Evolutionary conservation across 2,888 invertebrate genomes (phyloP), one percentile per base, ranked within the genome.

Genomic region (Chromoteleia sp.): DNA sequence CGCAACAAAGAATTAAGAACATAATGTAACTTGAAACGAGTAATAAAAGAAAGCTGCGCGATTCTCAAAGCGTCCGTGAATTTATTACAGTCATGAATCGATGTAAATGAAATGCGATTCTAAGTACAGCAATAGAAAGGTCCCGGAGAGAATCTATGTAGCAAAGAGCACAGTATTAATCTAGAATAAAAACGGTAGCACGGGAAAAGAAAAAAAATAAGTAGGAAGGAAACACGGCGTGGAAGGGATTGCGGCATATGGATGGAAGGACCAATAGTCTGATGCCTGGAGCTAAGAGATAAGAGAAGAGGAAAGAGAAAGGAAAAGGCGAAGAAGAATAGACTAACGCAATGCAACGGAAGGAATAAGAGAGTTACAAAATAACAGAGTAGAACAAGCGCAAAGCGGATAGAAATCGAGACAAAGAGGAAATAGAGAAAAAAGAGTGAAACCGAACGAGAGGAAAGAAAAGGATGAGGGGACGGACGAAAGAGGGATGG

Each of bases 221-320:
- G 65, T 30, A 50, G 39, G 52, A 74, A 77, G 71, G 50, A 83
- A 73, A 65, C 19, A 76, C 50, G 61, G 68, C 56, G 70, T 48
- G 70, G 80, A 84, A 84, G 85, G 84, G 83, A 86, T 86, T 82
- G 84, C 81, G 84, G 84, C 82, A 83, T 86, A 84, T 67, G 80
- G 81, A 82, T 65, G 59, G 70, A 68, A 83, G 77, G 84, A 50
- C 75, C 48, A 56, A 43, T 65, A 33, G 71, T 67, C 41, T n/a
- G 30, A 68, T 29, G 61, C 67, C 52, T 50, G 30, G 58, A 56
- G 52, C 54, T 30, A 36, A 25, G 54, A 63, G 56, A 70, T 71
- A 68, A 48, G 41, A 30, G 12, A 71, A 65, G 59, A 56, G 14
- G 29, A 48, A 56, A 67, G 50, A 17, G 29, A 74, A 70, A 15